Base-by-base conservation (phyloP, 2,797 vertebrate genomes). In the Acanthopagrus latus region DNA sequence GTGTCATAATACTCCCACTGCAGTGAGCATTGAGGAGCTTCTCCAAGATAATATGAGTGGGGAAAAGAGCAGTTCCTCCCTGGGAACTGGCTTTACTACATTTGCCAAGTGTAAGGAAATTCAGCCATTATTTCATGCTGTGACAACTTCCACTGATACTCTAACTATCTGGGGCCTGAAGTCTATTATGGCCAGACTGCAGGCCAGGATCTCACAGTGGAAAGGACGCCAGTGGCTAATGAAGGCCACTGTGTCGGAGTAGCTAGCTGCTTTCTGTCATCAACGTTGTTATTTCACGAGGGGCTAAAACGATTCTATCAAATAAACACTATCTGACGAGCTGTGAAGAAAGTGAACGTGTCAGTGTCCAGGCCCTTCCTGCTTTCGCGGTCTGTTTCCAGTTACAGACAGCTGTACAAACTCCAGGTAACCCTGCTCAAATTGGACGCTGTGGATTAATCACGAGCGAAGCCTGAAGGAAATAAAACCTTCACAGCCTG, bases 321-420 rank as follows among this genome's bases (percentile, higher is more conserved):
- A 93, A 93, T 92, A 93, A 93, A 92, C 89, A 92, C 88, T 60
- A 78, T 82, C 67, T 91, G 86, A 93, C 70, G 67, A 87, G 81
- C 80, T 86, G 88, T 76, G 60, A 85, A 81, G 71, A 77, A 83
- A 77, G 76, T 67, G 71, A 84, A 77, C 57, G 77, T 50, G 29
- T 84, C 75, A 60, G 80, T 79, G 81, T 86, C 72, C 43, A 43
- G 74, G 64, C 57, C 65, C 62, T 59, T 85, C 64, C 66, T 86
- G 48, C 57, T 52, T n/a, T n/a, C 33, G 2, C 20, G 48, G 83
- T 77, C 81, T 91, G 86, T 89, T 92, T 94, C 80, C 79, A 93
- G 78, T 92, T 88, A 86, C 43, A 73, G 64, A 71, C 88, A 94
- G 85, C 83, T 87, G 89, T 86, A 87, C 83, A 91, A 91, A 93